Evolutionary conservation across 2,888 invertebrate species (phyloP).

Genomic region (Drepana falcataria): DNA sequence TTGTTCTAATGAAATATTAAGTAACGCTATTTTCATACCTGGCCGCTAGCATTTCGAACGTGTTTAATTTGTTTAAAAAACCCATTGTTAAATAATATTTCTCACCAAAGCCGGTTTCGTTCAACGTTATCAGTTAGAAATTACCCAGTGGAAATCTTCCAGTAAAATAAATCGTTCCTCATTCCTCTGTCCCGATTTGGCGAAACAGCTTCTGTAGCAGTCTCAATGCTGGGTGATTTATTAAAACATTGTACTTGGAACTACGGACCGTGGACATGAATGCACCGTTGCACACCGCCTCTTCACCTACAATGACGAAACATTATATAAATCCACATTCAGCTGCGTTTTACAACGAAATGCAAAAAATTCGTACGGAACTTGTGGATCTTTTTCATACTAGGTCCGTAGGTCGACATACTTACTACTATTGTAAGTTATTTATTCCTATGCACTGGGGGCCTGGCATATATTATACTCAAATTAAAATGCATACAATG

Average conservation of each 20-base stretch:
- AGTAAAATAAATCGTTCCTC: conserved; percentile 48
- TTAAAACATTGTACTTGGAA: conserved; percentile 51
- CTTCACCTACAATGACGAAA: background rate
- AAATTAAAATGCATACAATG: no score
- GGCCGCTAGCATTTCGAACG: conserved; percentile 3
- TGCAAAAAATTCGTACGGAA: background rate
- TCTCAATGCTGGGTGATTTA: conserved; percentile 54
- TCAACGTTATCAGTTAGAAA: conserved; percentile 32
- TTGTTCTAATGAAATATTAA: no score
- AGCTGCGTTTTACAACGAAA: background rate
- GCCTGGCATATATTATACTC: no score
- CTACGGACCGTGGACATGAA: conserved; percentile 41
- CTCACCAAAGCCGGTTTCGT: conserved; percentile 20
- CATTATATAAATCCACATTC: background rate
- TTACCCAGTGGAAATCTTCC: conserved; percentile 26
- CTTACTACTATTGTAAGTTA: background rate
- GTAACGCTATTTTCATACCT: conserved; percentile 2
- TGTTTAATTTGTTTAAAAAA: background rate
- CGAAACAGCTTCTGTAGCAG: conserved; percentile 50
- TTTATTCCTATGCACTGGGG: background rate
- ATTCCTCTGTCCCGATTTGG: conserved; percentile 54
- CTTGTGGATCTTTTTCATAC: background rate
- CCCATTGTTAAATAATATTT: conserved; percentile 7
- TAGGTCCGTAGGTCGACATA: background rate
- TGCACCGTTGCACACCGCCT: conserved; percentile 40